Base-by-base conservation (phyloP, 2,888 invertebrate genomes). In the Parthenolecanium corni region DNA sequence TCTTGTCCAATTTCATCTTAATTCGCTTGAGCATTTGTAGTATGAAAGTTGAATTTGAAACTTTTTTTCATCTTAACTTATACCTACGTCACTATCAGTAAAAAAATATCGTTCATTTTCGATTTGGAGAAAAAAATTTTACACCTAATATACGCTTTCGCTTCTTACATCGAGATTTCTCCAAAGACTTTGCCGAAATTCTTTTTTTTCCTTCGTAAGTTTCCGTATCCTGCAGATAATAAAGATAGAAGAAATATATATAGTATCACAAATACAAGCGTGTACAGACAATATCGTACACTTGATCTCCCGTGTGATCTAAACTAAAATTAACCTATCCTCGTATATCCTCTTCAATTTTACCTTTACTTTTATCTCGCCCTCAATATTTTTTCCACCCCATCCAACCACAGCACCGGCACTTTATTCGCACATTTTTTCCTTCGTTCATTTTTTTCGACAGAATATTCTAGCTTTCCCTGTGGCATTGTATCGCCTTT, bases 281-380 rank as follows among this genome's bases (percentile, higher is more conserved):
- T 16, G 23, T 49, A 18, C 18, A 49, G 49, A 49, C 20, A 49
- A 49, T 49, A 49, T 49, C 20, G 49, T 49, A 21, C 49, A 49
- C 4, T 18, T 18, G 49, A 49, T 49, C 49, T 49, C 49, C 23
- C 49, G 49, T 49, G 49, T 49, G 49, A 21, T 6, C 49, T 49
- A 49, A 49, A 49, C 49, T 49, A 49, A 49, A 49, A 49, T 49
- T 49, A 49, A 49, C 49, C 49, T 42, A 49, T 16, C 49, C 20
- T 49, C 31, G 9, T 49, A 49, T 49, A 49, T 18, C 49, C 49
- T 4, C 49, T 49, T 21, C 49, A 18, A 21, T 49, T 21, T 49
- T 49, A 49, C 49, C 23, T 49, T 49, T 49, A 16, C 18, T 49
- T 42, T 42, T 14, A 4, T 31, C 9, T 31, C 9, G 31, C 31